Percentiles rank a stretch among this genome's conserved stretches.
Conservation (phyloP, 2,797 vertebrate genomes). For the Rhinogobio ventralis region DNA sequence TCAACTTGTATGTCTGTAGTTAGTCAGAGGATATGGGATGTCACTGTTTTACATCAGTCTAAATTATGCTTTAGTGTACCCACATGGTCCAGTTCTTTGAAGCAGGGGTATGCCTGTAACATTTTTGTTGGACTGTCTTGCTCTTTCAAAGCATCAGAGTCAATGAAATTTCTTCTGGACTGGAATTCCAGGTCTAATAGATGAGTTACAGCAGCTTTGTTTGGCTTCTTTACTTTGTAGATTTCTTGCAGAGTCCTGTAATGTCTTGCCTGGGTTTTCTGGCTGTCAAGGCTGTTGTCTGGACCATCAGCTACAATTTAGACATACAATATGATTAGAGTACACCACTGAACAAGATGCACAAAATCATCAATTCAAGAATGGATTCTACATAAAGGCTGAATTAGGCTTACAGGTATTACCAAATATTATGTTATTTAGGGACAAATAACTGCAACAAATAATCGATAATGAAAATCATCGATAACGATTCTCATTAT, state of each 20-base stretch:
- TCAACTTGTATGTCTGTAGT: neutral
- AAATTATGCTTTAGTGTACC: neutral
- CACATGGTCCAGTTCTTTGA: conserved; percentile 27
- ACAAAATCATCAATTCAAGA: conserved; percentile 6
- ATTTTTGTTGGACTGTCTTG: conserved; percentile 27
- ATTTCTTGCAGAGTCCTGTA: conserved; percentile 61
- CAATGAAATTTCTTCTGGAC: conserved; percentile 23
- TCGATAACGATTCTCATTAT: too few species aligned
- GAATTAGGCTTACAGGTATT: neutral
- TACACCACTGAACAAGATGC: neutral
- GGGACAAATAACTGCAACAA: too few species aligned
- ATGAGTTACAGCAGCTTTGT: conserved; percentile 45
- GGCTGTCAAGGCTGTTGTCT: conserved; percentile 54
- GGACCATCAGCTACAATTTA: conserved; percentile 28
- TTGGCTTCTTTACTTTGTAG: conserved; percentile 57
- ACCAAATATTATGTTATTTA: neutral
- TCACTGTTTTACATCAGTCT: neutral
- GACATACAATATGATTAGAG: neutral
- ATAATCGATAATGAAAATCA: too few species aligned
- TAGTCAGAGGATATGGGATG: neutral
- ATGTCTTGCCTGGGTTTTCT: conserved; percentile 58
- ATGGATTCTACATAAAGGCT: neutral
- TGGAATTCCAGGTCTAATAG: conserved; percentile 41
- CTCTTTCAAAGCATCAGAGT: conserved; percentile 21
- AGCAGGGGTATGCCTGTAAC: conserved; percentile 14